Percentiles rank a stretch among this genome's conserved stretches.
phyloP scores from a whole-genome alignment of 2,797 vertebrate species.

The Yasuhikotakia modesta region DNA sequence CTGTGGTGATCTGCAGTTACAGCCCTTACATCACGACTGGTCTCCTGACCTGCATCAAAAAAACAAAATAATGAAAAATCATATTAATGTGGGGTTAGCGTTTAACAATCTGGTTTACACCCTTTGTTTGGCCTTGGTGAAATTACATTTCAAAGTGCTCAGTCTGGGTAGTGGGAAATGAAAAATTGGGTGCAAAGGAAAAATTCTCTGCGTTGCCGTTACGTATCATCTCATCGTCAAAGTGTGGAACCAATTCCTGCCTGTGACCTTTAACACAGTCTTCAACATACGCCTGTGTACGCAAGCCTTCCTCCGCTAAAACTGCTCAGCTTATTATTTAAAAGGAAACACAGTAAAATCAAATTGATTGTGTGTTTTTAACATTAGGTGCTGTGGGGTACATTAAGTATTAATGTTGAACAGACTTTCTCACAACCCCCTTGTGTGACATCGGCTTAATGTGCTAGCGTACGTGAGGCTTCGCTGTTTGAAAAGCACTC shows the following conservation, averaged over 20 bases:
- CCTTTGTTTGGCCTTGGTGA: constrained; percentile 34
- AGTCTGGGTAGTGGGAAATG: constrained; percentile 20
- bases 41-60: constrained; percentile 9
- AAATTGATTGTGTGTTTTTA: constrained; percentile 58
- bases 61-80: neutral
- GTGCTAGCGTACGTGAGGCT: constrained; percentile 1
- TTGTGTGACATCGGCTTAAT: constrained; percentile 43
- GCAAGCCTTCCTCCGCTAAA: constrained; percentile 18
- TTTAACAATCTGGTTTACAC: constrained; percentile 18
- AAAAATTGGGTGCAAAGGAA: constrained; percentile 2
- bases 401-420: constrained; percentile 59
- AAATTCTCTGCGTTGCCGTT: constrained; percentile 37
- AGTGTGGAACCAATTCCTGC: constrained; percentile 15
- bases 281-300: neutral
- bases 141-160: neutral
- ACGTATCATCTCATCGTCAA: constrained; percentile 47
- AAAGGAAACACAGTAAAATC: constrained; percentile 53
- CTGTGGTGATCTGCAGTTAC: neutral
- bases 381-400: constrained; percentile 54
- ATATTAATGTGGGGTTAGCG: neutral
- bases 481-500: constrained; percentile 16
- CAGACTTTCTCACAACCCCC: constrained; percentile 44
- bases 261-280: constrained; percentile 55
- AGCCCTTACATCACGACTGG: neutral
- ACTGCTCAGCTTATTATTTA: constrained; percentile 48